A percentile compares a stretch with the other conserved stretches of the same genome.
Evolutionary conservation across 2,113 vertebrate genomes (phyloP).

Genomic region (Microtus richardsoni): DNA sequence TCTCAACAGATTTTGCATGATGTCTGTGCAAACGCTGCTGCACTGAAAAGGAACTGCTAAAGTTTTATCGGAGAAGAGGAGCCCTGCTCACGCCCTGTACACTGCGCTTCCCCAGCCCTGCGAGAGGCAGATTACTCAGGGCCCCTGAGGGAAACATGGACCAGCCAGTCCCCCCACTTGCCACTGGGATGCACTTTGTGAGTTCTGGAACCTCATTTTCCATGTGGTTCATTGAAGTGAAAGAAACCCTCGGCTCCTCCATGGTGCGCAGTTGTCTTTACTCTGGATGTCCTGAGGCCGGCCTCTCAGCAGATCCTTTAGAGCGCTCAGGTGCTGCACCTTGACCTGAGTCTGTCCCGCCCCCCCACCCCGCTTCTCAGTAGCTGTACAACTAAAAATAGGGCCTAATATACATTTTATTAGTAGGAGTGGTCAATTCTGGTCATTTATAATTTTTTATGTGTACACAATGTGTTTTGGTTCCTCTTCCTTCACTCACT

Average conservation of each 20-base stretch:
- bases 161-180: not conserved
- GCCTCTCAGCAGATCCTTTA: not conserved
- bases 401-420: not conserved
- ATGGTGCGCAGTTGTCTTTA: not conserved
- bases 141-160: not conserved
- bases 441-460: not conserved
- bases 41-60: not conserved
- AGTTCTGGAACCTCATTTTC: not conserved
- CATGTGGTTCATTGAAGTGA: not conserved
- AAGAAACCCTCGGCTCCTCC: not conserved
- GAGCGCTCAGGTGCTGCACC: not conserved
- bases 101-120: not conserved
- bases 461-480: not conserved
- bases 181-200: not conserved
- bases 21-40: not conserved
- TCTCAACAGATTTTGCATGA: constrained; percentile 43
- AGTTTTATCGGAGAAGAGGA: not conserved
- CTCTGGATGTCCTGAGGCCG: not conserved
- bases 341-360: not conserved
- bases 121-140: not conserved
- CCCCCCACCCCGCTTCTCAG: not conserved
- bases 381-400: not conserved
- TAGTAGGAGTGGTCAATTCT: not conserved
- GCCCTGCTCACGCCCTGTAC: not conserved
- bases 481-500: not conserved